phyloP scores from a whole-genome alignment of 37 sponge, comb jelly and placozoan genomes.

The Haliclona indistincta region DNA sequence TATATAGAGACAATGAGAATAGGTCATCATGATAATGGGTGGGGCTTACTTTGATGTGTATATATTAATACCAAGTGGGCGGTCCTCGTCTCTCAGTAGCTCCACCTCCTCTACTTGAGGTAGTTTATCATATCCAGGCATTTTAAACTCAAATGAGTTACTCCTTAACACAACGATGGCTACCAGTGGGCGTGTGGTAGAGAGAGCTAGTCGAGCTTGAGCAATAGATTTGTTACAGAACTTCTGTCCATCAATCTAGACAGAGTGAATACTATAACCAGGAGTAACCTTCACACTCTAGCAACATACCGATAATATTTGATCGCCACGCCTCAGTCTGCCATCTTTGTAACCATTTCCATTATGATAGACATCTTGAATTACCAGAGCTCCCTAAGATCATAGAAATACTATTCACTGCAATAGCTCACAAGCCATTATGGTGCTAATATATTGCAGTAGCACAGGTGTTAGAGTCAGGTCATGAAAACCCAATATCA shows the following conservation, averaged over 20 bases:
- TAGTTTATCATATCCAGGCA: not conserved
- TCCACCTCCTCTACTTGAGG: conserved; percentile 31
- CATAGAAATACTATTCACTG: not conserved
- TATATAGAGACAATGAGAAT: conserved; percentile 9
- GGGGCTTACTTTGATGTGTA: conserved; percentile 5
- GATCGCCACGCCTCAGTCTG: conserved; percentile 33
- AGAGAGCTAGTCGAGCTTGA: conserved; percentile 53
- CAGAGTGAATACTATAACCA: conserved; percentile 3
- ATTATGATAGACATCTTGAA: conserved; percentile 65
- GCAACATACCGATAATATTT: conserved; percentile 9
- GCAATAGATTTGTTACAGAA: conserved; percentile 40
- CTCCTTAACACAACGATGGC: conserved; percentile 62
- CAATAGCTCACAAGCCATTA: too few species aligned
- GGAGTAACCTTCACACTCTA: not conserved
- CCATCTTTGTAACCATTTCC: conserved; percentile 75
- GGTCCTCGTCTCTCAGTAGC: conserved; percentile 8
- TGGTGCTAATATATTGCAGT: not conserved
- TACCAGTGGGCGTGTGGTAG: conserved; percentile 48
- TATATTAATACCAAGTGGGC: conserved; percentile 56
- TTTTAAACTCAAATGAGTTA: too few species aligned
- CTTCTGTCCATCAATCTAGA: conserved; percentile 57
- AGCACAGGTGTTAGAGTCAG: not conserved
- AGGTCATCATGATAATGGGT: not conserved
- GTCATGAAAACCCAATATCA: not conserved
- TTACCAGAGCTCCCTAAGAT: conserved; percentile 43